Base-by-base conservation (phyloP, 2,797 vertebrate genomes). In the Antennarius maculatus region DNA sequence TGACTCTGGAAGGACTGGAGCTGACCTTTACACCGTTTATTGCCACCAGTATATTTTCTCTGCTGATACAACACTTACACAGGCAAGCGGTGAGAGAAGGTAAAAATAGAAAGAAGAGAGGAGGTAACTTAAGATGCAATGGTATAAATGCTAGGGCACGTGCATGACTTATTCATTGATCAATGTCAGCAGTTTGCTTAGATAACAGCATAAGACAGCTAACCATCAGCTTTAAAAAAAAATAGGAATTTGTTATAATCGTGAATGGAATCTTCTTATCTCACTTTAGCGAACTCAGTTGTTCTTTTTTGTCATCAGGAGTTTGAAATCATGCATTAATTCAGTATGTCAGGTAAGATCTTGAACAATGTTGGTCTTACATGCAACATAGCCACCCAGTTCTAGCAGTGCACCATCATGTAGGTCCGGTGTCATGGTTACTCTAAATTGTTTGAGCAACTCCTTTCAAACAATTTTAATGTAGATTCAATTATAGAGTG, bases 1-100 rank as follows among this genome's bases (percentile, higher is more conserved):
- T 23, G 34, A 73, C 63, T 75, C 48, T 75, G 77, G 65, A 60
- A 86, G 55, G 82, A 64, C 71, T 78, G 13, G 16, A 42, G 42
- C 49, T 69, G 77, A 84, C 84, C 89, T 90, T 85, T 88, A 81
- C 84, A 85, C 86, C 79, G 66, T 27, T 45, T 68, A 43, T 84
- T 74, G 63, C 79, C 43, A 8, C 52, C 11, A 28, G 81, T 70
- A 80, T 79, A 84, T 87, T 86, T 81, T 66, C 64, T 77, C 60
- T 82, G 83, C 80, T 81, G 83, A 87, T 84, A 50, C 69, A 67
- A 83, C 73, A 76, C 42, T 71, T 59, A 72, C 16, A 51, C 2
- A 37, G 16, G 79, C 66, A 69, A 42, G 61, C 37, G 49, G 5
- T 45, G 47, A 18, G 50, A 12, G 23, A 61, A 39, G 61, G 18